Conservation (phyloP, 2,888 invertebrate species). For the Rhagophthalmus giganteus region DNA sequence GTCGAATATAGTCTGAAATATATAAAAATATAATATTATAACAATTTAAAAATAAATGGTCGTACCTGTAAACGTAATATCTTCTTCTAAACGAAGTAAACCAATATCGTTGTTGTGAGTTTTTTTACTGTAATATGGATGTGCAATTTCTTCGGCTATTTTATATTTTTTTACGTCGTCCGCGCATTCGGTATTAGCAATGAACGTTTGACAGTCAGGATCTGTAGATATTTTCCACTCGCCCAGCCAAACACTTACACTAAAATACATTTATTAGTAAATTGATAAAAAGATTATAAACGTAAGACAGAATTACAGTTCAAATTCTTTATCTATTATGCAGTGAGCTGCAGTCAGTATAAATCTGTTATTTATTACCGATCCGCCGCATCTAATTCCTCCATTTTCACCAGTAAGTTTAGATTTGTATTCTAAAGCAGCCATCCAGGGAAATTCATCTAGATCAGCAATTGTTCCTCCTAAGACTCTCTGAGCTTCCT, state of each 20-base stretch:
- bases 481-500: conserved; percentile 13
- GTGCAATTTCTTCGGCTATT: neutral
- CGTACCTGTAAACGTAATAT: no score
- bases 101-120: conserved; percentile 4
- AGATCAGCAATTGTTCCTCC: conserved; percentile 46
- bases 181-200: neutral
- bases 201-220: conserved; percentile 1
- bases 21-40: neutral
- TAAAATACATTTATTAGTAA: no score
- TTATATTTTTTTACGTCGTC: conserved; percentile 1
- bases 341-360: conserved; percentile 57
- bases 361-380: conserved; percentile 54
- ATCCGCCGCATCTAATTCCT: conserved; percentile 49
- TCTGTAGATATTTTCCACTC: conserved; percentile 7
- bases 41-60: neutral
- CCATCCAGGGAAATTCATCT: conserved; percentile 56
- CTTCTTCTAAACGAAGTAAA: neutral
- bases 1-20: conserved; percentile 41
- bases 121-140: neutral
- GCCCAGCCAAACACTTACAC: conserved; percentile 1
- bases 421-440: conserved; percentile 51
- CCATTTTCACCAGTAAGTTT: conserved; percentile 4
- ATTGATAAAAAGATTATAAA: no score
- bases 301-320: no score
- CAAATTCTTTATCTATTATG: conserved; percentile 2